Base-by-base conservation (phyloP, 2,888 invertebrate species). In the Chloromyia formosa region DNA sequence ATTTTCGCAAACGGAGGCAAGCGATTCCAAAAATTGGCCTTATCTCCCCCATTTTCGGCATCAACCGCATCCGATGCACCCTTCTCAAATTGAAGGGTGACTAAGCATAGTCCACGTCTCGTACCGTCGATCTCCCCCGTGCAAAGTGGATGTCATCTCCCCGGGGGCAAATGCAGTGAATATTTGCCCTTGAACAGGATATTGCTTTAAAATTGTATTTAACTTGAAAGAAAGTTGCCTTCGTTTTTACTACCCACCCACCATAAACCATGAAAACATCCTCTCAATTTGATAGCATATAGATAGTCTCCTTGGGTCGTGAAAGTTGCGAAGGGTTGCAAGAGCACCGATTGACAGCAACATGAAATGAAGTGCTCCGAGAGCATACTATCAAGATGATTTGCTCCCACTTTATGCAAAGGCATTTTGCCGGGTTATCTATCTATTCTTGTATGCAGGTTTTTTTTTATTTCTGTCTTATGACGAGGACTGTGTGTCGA, bases 201-300 rank as follows among this genome's bases (percentile, higher is more conserved):
- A 71, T 71, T 71, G 71, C 71, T 56, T 71, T 71, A 71, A 71
- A 71, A 71, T 71, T 71, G 71, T 71, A 71, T 71, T 71, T 71
- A 10, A 71, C 71, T 71, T 58, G 71, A 56, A 56, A 71, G 42
- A 42, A 56, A 40, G 20, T 71, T 56, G 56, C 66, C 35, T 35
- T 45, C 66, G 22, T 49, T 35, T 66, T 20, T 20, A 49, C 49
- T 12, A 16, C 66, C 49, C 27, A 35, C 7, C 27, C 7, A 35
- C 27, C 27, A 35, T 35, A 35, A 35, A 35, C 27, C 66, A 20
- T 9, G n/a, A 40, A 12, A 22, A 49, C 35, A 18, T 40, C 22
- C 23, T 53, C 23, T 56, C n/a, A 23, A 35, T 16, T 56, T 56
- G 20, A 40, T 40, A 49, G 53, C 22, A 22, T 35, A 35, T 7